Conservation (phyloP, 2,113 vertebrate genomes). For the Phalacrocorax carbo region DNA sequence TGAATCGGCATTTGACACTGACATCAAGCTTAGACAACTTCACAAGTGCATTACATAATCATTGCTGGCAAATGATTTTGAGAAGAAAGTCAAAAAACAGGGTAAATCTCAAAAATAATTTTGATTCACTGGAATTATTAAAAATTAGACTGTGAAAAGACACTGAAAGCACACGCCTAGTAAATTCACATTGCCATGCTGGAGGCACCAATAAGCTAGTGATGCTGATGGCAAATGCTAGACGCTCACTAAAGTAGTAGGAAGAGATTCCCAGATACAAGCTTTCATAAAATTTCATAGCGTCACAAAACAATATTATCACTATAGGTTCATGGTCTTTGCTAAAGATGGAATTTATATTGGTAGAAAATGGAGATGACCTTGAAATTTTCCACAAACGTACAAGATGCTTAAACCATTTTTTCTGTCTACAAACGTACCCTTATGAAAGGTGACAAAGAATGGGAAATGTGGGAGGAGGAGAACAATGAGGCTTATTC, state of each 20-base stretch:
- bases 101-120: not conserved
- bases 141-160: not conserved
- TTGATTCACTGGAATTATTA: not conserved
- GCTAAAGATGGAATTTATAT: not conserved
- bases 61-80: not conserved
- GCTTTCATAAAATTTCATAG: slow-evolving; percentile 2
- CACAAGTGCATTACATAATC: not conserved
- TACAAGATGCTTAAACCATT: not conserved
- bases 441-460: not conserved
- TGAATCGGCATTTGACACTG: not conserved
- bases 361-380: not conserved
- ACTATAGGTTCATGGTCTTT: not conserved
- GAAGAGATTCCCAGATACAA: not conserved
- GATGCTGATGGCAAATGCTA: not conserved
- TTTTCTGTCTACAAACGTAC: not conserved
- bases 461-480: not conserved
- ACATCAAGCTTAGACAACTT: not conserved
- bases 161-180: not conserved
- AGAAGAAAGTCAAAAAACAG: not conserved
- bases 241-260: not conserved
- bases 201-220: not conserved
- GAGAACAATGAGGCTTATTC: not conserved
- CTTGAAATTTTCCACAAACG: not conserved
- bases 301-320: not conserved
- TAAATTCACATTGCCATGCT: not conserved